Evolutionary conservation across 2,797 vertebrate genomes (phyloP), one percentile per base, ranked within the genome.

Genomic region (Pangasius macronema): DNA sequence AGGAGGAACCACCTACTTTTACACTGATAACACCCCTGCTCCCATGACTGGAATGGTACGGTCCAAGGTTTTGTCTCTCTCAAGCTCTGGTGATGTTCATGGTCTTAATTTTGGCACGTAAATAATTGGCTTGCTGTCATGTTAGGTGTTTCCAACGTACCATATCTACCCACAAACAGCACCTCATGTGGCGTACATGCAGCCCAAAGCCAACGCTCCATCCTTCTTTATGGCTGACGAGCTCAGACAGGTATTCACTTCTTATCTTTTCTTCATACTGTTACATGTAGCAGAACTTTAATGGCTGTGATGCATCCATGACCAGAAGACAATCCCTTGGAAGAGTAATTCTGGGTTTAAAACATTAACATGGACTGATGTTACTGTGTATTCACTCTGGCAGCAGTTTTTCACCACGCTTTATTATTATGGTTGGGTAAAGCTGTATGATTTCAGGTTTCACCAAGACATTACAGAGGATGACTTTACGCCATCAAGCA

Each of bases 211-310:
- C 90, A 99, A 99, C 57, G 99, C 99, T 91, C 99, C 99, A 91
- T 99, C 99, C 84, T 99, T 99, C 94, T 99, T 99, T 92, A 99
- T 99, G 99, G 96, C 97, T 51, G 99, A 99, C 89, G 99, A 99
- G 91, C 98, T 99, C 85, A 95, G 98, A 94, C 99, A 99, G 97
- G 99, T 99, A 96, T 77, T 65, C 14, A 4, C 36, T 36, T 39
- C 33, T 14, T 86, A 27, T 61, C 18, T 81, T 30, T 49, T 70
- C 11, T 16, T 55, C 1, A 13, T 49, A 20, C 36, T n/a, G 33
- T 22, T 76, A 39, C 10, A 53, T 73, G 14, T 20, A 61, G 14
- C 36, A 18, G 3, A 5, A 36, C 36, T 82, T 59, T 27, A 81
- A 33, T 13, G 20, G 20, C 9, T 39, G 4, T 59, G 77, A 13